Conservation (phyloP, 23 tunicate species). For the Trididemnum nubilum region DNA sequence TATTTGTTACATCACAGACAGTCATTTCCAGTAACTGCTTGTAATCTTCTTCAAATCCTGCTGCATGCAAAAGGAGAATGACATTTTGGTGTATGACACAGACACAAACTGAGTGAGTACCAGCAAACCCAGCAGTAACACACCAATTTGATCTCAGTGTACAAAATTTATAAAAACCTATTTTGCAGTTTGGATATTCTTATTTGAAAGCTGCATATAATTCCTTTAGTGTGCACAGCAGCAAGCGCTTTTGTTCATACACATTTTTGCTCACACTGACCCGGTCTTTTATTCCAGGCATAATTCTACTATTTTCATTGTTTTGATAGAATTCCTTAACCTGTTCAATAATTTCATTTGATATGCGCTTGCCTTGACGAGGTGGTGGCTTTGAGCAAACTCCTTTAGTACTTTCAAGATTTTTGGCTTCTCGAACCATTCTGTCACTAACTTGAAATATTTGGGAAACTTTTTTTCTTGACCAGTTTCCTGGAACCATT, state of each 20-base stretch:
- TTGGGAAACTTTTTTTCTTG: neutral
- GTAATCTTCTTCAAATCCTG: slow-evolving; percentile 8
- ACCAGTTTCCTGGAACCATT: slow-evolving; percentile 24
- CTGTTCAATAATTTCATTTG: neutral
- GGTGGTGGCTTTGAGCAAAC: neutral
- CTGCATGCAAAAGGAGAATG: slow-evolving; percentile 11
- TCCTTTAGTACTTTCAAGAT: slow-evolving; percentile 7
- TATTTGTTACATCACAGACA: neutral
- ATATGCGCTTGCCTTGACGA: neutral
- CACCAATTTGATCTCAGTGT: slow-evolving; percentile 17
- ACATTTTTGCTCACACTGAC: slow-evolving; percentile 24
- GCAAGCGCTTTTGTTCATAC: slow-evolving; percentile 27
- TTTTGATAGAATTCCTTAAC: slow-evolving; percentile 28
- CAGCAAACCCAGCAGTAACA: slow-evolving; percentile 5
- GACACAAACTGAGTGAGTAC: slow-evolving; percentile 26
- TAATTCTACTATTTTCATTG: too few species aligned
- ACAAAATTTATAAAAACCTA: slow-evolving; percentile 3
- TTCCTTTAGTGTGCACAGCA: too few species aligned
- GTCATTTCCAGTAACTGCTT: slow-evolving; percentile 1
- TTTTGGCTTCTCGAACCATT: slow-evolving; percentile 7
- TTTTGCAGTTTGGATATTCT: slow-evolving; percentile 4
- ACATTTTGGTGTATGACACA: slow-evolving; percentile 39
- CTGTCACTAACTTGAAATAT: slow-evolving; percentile 1
- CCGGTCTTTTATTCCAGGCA: slow-evolving; percentile 21
- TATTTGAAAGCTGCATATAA: slow-evolving; percentile 19